A percentile compares a stretch with the other conserved stretches of the same genome.
phyloP scores from a whole-genome alignment of 2,888 invertebrate genomes.

The Uloborus plumipes region DNA sequence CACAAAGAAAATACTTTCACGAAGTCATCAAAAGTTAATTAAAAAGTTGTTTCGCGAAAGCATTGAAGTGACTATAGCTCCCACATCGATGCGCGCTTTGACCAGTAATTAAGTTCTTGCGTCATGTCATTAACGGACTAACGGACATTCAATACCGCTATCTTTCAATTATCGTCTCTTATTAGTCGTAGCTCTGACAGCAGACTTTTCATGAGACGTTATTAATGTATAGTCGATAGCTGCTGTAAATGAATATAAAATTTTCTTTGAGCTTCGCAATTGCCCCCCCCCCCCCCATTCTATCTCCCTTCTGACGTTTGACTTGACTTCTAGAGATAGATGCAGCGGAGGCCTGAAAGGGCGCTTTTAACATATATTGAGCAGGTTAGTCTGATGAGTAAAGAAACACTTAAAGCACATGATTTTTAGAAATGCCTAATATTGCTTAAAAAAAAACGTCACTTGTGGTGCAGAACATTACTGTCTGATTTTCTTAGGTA shows the following conservation, averaged over 20 bases:
- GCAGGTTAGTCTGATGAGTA: too few relatives aligned
- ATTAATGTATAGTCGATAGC: conserved; percentile 54
- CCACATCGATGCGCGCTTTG: conserved; percentile 16
- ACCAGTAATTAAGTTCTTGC: conserved; percentile 50
- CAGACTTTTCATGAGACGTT: conserved; percentile 10
- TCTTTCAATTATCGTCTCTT: conserved; percentile 43
- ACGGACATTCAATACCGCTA: conserved; percentile 36
- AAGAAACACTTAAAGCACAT: too few relatives aligned
- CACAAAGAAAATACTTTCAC: neutral
- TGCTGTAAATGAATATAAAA: conserved; percentile 16
- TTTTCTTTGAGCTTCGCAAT: conserved; percentile 11
- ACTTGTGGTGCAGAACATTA: too few relatives aligned
- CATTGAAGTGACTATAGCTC: conserved; percentile 27
- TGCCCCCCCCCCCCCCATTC: neutral
- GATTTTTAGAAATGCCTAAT: too few relatives aligned
- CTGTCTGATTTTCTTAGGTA: too few relatives aligned
- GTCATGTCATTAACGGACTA: conserved; percentile 45
- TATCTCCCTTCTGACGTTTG: neutral
- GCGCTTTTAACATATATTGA: too few relatives aligned
- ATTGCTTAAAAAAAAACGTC: too few relatives aligned
- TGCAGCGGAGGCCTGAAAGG: too few relatives aligned
- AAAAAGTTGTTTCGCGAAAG: conserved; percentile 39
- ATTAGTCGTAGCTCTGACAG: conserved; percentile 13
- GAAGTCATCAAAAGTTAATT: conserved; percentile 51
- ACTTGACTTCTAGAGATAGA: neutral